Percentiles rank a stretch among this genome's conserved stretches.
phyloP scores from a whole-genome alignment of 2,888 invertebrate species.

The Reticulitermes lucifugus region DNA sequence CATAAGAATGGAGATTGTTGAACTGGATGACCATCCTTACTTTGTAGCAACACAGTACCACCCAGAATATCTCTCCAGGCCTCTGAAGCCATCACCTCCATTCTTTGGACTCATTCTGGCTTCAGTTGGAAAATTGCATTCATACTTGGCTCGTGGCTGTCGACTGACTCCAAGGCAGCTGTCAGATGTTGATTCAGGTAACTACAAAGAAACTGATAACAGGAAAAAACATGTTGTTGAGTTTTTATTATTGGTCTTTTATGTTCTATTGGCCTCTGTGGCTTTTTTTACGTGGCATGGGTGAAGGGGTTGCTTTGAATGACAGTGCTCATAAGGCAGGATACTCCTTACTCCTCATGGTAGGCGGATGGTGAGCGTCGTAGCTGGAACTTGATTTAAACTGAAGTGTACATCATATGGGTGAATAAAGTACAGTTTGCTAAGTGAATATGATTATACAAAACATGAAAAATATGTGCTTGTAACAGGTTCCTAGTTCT shows the following conservation, averaged over 20 bases:
- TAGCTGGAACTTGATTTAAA: too few species aligned
- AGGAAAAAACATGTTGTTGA: not conserved
- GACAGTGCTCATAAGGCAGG: too few species aligned
- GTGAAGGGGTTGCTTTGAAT: not conserved
- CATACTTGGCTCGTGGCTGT: slow-evolving; percentile 73
- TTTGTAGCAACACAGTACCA: slow-evolving; percentile 98
- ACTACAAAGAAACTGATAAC: not conserved
- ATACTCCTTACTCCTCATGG: too few species aligned
- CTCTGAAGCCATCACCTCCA: slow-evolving; percentile 92
- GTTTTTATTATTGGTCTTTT: not conserved
- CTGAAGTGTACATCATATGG: too few species aligned
- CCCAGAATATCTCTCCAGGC: slow-evolving; percentile 95
- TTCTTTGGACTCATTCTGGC: slow-evolving; percentile 95
- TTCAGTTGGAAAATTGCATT: slow-evolving; percentile 82
- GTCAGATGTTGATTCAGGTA: slow-evolving; percentile 70
- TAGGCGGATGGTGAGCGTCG: too few species aligned
- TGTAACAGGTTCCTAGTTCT: too few species aligned
- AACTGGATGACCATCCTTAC: slow-evolving; percentile 88
- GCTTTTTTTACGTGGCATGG: not conserved
- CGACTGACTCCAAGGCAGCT: slow-evolving; percentile 79
- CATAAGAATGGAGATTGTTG: slow-evolving; percentile 94
- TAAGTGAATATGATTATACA: too few species aligned
- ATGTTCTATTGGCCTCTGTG: not conserved
- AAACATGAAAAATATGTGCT: too few species aligned
- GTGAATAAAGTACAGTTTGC: too few species aligned